Conservation (phyloP, 2,797 vertebrate species). For the Halcyon leucocephala region DNA sequence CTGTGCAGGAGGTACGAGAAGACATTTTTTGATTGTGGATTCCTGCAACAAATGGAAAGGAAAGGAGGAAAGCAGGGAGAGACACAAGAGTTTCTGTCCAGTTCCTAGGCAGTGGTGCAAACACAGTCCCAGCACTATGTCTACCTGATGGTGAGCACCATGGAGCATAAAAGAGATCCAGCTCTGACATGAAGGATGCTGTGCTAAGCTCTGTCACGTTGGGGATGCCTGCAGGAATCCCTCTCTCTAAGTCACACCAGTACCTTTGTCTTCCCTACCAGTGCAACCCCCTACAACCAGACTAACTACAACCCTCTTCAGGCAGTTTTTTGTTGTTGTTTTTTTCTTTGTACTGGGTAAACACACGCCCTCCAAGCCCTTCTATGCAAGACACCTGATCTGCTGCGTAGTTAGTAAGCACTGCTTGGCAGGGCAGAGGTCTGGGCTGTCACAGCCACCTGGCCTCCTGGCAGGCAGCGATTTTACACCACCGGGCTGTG, state of each 20-base stretch:
- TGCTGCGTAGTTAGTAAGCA: neutral
- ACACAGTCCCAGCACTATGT: neutral
- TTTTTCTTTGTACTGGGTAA: neutral
- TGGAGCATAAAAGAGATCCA: neutral
- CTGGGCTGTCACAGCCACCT: neutral
- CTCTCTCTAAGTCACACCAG: neutral
- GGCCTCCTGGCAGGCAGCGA: neutral
- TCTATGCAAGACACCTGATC: neutral
- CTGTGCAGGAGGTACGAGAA: neutral
- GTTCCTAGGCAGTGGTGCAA: neutral
- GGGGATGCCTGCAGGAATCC: neutral
- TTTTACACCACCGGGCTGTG: fast-evolving
- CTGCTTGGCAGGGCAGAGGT: neutral
- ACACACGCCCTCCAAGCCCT: neutral
- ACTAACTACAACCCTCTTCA: neutral
- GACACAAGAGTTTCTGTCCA: neutral
- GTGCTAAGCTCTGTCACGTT: neutral
- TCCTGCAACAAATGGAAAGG: neutral
- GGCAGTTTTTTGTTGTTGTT: neutral
- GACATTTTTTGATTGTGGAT: neutral
- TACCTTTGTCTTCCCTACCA: neutral
- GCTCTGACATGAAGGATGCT: neutral
- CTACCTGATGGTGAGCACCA: fast-evolving
- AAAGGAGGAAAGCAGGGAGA: neutral
- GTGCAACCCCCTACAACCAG: neutral